Evolutionary conservation across 2,797 vertebrate species (phyloP).

Genomic region (Microctenopoma steveboyesi): DNA sequence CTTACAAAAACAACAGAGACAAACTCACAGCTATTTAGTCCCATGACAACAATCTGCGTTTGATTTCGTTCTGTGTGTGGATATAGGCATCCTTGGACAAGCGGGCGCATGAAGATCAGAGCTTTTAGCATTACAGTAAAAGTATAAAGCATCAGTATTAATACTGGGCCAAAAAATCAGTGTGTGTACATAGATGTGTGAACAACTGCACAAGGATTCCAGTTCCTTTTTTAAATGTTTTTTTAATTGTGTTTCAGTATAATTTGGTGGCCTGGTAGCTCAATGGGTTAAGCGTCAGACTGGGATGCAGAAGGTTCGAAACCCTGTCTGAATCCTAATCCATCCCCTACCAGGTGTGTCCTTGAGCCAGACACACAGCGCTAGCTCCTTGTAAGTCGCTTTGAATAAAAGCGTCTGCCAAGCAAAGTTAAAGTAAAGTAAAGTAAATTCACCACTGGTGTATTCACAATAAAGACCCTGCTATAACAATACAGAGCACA

Average conservation of each 20-base stretch:
- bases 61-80: neutral
- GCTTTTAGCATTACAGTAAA: neutral
- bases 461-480: neutral
- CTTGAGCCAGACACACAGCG: too few species aligned
- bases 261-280: neutral
- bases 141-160: neutral
- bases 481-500: slow-evolving; percentile 14
- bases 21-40: neutral
- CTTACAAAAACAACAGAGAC: neutral
- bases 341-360: too few species aligned
- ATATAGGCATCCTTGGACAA: neutral
- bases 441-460: neutral
- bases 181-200: neutral
- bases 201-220: neutral
- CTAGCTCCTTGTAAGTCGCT: too few species aligned
- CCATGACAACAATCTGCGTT: slow-evolving; percentile 6
- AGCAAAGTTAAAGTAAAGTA: too few species aligned
- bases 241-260: neutral
- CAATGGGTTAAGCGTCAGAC: too few species aligned
- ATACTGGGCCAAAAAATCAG: neutral
- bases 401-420: too few species aligned
- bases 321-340: too few species aligned
- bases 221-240: neutral
- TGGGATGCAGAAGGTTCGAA: too few species aligned
- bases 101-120: neutral